Evolutionary conservation across 2,888 invertebrate genomes (phyloP).

Genomic region (Odontomyia ornata): DNA sequence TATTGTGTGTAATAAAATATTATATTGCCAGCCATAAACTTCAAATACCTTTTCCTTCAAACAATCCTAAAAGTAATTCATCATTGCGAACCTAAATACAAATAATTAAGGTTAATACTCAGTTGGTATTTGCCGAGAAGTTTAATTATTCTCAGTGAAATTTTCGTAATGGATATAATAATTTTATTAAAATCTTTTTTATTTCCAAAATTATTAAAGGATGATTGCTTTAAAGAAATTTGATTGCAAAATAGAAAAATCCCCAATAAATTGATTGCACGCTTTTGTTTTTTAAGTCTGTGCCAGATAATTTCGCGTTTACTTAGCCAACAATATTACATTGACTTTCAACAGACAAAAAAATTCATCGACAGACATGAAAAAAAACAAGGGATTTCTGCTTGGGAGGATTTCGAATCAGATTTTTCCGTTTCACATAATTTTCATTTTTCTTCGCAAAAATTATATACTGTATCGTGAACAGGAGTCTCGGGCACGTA

Average conservation of each 20-base stretch:
- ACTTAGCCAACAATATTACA: too few relatives aligned
- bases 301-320: background rate
- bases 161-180: too few relatives aligned
- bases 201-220: too few relatives aligned
- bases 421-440: slow-evolving; percentile 16
- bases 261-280: too few relatives aligned
- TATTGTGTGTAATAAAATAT: too few relatives aligned
- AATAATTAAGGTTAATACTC: too few relatives aligned
- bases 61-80: background rate
- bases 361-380: background rate
- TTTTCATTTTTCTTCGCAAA: background rate
- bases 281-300: background rate
- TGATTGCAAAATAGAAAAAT: background rate
- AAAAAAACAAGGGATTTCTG: slow-evolving; percentile 16
- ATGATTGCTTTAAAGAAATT: background rate
- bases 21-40: too few relatives aligned
- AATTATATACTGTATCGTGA: background rate
- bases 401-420: slow-evolving; percentile 14
- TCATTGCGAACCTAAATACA: background rate
- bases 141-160: too few relatives aligned
- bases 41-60: too few relatives aligned
- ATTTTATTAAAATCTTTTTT: too few relatives aligned
- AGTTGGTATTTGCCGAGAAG: too few relatives aligned
- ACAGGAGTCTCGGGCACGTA: background rate
- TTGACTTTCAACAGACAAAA: too few relatives aligned